Evolutionary conservation across 2,113 vertebrate species (phyloP).

Genomic region (Colaptes auratus): DNA sequence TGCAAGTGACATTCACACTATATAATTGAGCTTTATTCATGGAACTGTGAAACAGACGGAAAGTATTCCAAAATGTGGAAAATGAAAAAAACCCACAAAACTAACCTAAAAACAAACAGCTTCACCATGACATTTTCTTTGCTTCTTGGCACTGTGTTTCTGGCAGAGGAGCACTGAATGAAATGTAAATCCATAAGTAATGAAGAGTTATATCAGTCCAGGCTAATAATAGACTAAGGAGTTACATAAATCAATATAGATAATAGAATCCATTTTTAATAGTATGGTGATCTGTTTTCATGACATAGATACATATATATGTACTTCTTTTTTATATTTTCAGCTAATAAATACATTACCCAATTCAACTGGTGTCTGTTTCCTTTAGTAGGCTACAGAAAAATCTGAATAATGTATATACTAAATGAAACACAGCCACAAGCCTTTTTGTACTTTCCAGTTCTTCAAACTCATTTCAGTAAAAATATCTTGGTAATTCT

Average conservation of each 20-base stretch:
- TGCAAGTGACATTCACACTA: constrained; percentile 46
- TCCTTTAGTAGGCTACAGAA: neutral
- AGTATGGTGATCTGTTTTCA: neutral
- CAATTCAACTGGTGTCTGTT: neutral
- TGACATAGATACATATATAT: neutral
- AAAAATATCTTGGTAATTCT: neutral
- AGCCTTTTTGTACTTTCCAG: neutral
- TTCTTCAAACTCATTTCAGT: neutral
- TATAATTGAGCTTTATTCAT: constrained; percentile 34
- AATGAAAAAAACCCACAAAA: neutral
- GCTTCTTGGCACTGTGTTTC: constrained; percentile 2
- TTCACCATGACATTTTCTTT: constrained; percentile 1
- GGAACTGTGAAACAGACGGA: constrained; percentile 29
- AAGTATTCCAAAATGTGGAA: constrained; percentile 28
- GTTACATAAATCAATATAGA: constrained; percentile 46
- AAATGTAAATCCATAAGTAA: constrained; percentile 39
- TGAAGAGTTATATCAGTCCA: constrained; percentile 19
- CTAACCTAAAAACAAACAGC: neutral
- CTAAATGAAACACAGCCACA: neutral
- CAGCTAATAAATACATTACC: neutral
- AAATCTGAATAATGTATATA: neutral
- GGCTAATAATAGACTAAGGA: constrained; percentile 25
- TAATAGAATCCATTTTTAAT: constrained; percentile 8
- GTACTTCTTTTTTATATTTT: neutral
- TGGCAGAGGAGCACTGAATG: constrained; percentile 11